Percentiles rank a stretch among this genome's conserved stretches.
Evolutionary conservation across 2,113 vertebrate species (phyloP).

Genomic region (Tragulus kanchil): DNA sequence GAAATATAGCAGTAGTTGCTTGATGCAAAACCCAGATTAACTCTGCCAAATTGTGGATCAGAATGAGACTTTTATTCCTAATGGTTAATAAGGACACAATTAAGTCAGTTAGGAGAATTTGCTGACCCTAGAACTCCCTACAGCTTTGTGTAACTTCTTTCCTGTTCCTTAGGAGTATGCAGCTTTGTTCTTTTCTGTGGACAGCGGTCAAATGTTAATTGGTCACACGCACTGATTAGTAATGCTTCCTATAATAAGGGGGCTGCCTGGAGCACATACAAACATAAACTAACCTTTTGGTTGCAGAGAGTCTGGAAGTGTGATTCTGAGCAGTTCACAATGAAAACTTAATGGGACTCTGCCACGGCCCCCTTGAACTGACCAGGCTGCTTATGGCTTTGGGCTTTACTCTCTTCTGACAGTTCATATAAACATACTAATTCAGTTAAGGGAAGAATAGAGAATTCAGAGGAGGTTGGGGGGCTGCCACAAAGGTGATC

Average conservation of each 20-base stretch:
- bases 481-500: not conserved
- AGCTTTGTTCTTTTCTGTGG: not conserved
- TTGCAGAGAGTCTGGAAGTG: not conserved
- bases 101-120: not conserved
- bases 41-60: slow-evolving; percentile 1
- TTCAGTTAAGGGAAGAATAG: not conserved
- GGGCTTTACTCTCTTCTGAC: slow-evolving; percentile 17
- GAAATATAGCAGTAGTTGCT: not conserved
- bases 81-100: slow-evolving; percentile 45
- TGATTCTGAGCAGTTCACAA: not conserved
- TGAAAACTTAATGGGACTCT: not conserved
- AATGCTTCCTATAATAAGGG: not conserved
- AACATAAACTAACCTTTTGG: not conserved
- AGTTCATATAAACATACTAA: slow-evolving; percentile 2
- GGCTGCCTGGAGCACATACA: not conserved
- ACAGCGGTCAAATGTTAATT: not conserved
- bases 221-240: not conserved
- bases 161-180: not conserved
- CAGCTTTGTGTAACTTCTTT: not conserved
- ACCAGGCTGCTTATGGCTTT: not conserved
- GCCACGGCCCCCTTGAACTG: not conserved
- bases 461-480: not conserved
- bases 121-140: not conserved
- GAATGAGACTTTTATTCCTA: slow-evolving; percentile 46
- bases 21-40: not conserved